Conservation (phyloP, 2,113 vertebrate species). For the Corydoras sp. region DNA sequence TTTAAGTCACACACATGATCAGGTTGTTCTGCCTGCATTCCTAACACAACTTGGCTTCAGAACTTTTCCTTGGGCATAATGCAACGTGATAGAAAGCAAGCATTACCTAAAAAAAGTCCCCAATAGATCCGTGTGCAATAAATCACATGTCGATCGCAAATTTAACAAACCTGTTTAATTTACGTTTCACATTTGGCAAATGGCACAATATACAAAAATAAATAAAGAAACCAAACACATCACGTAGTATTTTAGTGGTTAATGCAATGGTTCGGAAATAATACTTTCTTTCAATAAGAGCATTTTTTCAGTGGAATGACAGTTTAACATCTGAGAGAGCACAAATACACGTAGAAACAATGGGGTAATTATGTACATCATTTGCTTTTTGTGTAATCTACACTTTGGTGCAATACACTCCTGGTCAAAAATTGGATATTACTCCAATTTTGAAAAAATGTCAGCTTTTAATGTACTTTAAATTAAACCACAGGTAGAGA, state of each 20-base stretch:
- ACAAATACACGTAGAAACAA: neutral
- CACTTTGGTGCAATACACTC: too few relatives aligned
- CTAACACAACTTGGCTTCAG: neutral
- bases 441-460: too few relatives aligned
- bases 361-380: too few relatives aligned
- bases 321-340: slow-evolving; percentile 15
- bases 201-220: slow-evolving; percentile 30
- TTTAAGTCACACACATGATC: too few relatives aligned
- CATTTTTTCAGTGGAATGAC: slow-evolving; percentile 34
- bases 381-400: too few relatives aligned
- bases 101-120: neutral
- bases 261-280: slow-evolving; percentile 5
- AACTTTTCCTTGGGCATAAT: neutral
- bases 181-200: slow-evolving; percentile 23
- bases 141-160: neutral
- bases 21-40: neutral
- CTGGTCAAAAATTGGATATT: too few relatives aligned
- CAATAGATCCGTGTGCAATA: slow-evolving; percentile 25
- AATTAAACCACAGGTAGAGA: too few relatives aligned
- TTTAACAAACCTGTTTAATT: slow-evolving; percentile 35
- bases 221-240: slow-evolving; percentile 8
- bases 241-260: slow-evolving; percentile 6
- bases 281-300: slow-evolving; percentile 4
- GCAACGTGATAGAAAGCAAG: too few relatives aligned
- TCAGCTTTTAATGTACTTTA: too few relatives aligned